Evolutionary conservation across 2,888 invertebrate species (phyloP), one percentile per base, ranked within the genome.

Genomic region (Drosophila parthenogenetica): DNA sequence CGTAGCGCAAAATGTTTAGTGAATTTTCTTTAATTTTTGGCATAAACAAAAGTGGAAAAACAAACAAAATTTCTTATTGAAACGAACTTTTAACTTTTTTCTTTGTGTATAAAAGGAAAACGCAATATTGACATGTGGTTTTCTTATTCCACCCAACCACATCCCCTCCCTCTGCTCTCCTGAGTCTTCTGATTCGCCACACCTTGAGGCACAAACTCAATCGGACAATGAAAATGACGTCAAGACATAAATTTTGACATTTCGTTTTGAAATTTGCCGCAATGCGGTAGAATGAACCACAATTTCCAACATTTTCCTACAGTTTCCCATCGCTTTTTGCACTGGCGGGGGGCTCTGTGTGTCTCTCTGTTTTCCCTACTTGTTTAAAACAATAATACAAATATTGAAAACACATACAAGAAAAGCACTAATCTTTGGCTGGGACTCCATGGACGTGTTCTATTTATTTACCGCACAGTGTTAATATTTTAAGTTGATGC

Each of bases 121-220:
- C 74, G 85, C 87, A 79, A 84, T 83, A 85, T 84, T 89, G 79
- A 87, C 89, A 85, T 87, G 79, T 81, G 89, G 85, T 71, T 71
- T 17, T 37, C 39, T 29, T n/a, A 13, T 42, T 17, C 14, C 17
- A 13, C 39, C 42, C 42, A 19, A n/a, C 40, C 50, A 35, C 29
- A 29, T 2, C 17, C 19, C n/a, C 37, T 32, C 50, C 16, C 48
- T 50, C 43, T 43, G 10, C 49, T 19, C 40, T 32, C 49, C 45
- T 39, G 13, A 29, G 1, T 16, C 16, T 8, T 29, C 29, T 29
- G 29, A 29, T 10, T 13, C 42, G 11, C 5, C 42, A 16, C 14
- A 11, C 40, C 7, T 14, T 13, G 3, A 13, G 7, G 37, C 48
- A 29, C 29, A 42, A 70, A 58, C 46, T 53, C 53, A 53, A 72